Percentiles rank a stretch among this genome's conserved stretches.
phyloP scores from a whole-genome alignment of 2,888 invertebrate species.

The Leptura quadrifasciata region DNA sequence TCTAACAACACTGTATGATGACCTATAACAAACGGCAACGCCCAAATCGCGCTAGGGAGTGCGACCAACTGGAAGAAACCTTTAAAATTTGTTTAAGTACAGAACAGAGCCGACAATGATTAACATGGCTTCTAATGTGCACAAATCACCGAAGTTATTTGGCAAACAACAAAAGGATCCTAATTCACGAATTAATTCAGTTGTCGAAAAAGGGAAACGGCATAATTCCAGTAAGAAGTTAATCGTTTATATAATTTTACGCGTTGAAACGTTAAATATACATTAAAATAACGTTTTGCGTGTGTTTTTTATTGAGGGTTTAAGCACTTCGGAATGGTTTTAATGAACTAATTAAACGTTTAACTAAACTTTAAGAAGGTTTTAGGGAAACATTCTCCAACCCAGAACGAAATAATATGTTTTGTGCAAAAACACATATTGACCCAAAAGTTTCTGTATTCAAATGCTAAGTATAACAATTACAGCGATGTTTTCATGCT shows the following conservation, averaged over 20 bases:
- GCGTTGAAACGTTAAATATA: conserved; percentile 32
- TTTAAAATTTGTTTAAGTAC: conserved; percentile 56
- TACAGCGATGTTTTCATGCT: neutral
- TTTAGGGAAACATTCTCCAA: neutral
- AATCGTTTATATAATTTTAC: conserved; percentile 40
- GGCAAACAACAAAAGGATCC: conserved; percentile 42
- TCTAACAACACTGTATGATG: neutral
- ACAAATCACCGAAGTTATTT: conserved; percentile 36
- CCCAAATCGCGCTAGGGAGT: conserved; percentile 45
- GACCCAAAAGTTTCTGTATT: neutral
- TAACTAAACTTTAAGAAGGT: conserved; percentile 15
- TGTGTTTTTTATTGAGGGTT: conserved; percentile 37
- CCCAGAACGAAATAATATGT: neutral
- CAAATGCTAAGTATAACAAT: neutral
- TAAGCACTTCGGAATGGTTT: conserved; percentile 2
- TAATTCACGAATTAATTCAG: conserved; percentile 40
- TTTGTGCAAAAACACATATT: neutral
- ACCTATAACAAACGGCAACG: conserved; percentile 17
- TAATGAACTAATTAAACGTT: conserved; percentile 37
- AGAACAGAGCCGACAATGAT: conserved; percentile 58
- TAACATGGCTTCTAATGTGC: conserved; percentile 56
- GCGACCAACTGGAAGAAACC: conserved; percentile 54
- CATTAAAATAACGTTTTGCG: conserved; percentile 33
- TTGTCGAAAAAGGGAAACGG: conserved; percentile 41
- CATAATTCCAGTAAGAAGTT: conserved; percentile 36